Percentiles rank a stretch among this genome's conserved stretches.
These are phyloP conservation scores for Rugalucina vietnamica DNA, from an alignment of 2,888 invertebrate species.

Conservation along the genomic window DNA sequence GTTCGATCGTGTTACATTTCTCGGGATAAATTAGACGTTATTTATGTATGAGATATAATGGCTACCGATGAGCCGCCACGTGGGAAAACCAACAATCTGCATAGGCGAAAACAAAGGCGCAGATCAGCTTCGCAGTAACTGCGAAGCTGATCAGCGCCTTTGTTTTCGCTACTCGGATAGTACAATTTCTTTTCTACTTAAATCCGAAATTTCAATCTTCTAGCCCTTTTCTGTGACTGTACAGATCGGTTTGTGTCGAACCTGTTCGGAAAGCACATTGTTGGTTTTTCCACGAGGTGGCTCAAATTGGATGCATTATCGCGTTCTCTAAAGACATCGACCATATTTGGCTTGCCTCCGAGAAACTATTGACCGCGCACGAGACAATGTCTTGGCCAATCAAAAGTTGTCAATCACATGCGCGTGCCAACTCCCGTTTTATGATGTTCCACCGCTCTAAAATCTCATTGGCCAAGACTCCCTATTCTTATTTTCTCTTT, in stretches of 20 bases:
- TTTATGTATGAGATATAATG: slow-evolving; percentile 66
- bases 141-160: no score
- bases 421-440: slow-evolving; percentile 52
- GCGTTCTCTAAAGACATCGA: slow-evolving; percentile 54
- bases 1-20: not conserved
- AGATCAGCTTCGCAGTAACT: no score
- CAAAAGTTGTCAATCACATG: slow-evolving; percentile 42
- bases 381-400: slow-evolving; percentile 54
- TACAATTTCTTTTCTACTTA: no score
- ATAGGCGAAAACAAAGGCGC: no score
- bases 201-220: no score
- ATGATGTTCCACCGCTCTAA: slow-evolving; percentile 59
- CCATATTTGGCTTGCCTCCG: slow-evolving; percentile 49
- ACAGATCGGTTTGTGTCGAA: no score
- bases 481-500: slow-evolving; percentile 47
- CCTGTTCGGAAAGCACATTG: no score
- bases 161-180: no score
- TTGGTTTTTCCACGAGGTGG: no score
- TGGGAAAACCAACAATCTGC: no score
- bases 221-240: no score
- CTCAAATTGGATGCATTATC: slow-evolving; percentile 64
- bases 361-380: slow-evolving; percentile 28
- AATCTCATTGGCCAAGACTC: slow-evolving; percentile 62
- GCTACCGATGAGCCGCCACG: no score
- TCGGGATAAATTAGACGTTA: slow-evolving; percentile 44